A percentile compares a stretch with the other conserved stretches of the same genome.
phyloP scores from a whole-genome alignment of 2,113 vertebrate genomes.

The Bathybates hornii region DNA sequence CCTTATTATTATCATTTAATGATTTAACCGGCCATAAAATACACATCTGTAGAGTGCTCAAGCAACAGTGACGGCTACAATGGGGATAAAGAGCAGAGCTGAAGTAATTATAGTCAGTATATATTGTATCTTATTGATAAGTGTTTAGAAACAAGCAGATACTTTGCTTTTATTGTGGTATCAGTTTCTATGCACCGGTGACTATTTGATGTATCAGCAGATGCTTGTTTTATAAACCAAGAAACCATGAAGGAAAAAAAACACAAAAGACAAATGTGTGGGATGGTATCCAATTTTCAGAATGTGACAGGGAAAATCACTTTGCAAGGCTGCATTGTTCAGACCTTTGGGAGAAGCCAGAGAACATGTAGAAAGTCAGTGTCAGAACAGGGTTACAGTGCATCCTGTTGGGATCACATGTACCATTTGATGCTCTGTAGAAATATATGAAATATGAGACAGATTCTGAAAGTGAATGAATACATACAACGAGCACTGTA shows the following conservation, averaged over 20 bases:
- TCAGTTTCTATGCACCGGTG: neutral
- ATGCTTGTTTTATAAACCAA: neutral
- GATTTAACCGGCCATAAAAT: conserved; percentile 35
- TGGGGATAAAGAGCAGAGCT: neutral
- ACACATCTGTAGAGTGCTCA: neutral
- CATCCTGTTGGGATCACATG: conserved; percentile 1
- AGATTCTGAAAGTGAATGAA: conserved; percentile 35
- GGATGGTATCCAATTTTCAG: neutral
- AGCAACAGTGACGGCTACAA: neutral
- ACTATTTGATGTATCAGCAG: neutral
- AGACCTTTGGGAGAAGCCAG: neutral
- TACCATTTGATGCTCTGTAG: conserved; percentile 2
- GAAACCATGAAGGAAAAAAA: neutral
- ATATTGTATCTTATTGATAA: neutral
- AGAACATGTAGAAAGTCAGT: neutral
- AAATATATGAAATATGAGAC: conserved; percentile 38
- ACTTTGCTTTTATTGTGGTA: neutral
- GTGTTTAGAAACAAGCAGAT: neutral
- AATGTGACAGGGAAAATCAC: neutral
- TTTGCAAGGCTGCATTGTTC: neutral
- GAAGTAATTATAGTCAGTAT: neutral
- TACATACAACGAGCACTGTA: neutral
- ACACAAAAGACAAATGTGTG: neutral
- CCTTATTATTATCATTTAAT: conserved; percentile 41
- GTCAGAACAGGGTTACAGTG: neutral